Evolutionary conservation across 2,888 invertebrate species (phyloP).

Genomic region (Trimorus sp.): DNA sequence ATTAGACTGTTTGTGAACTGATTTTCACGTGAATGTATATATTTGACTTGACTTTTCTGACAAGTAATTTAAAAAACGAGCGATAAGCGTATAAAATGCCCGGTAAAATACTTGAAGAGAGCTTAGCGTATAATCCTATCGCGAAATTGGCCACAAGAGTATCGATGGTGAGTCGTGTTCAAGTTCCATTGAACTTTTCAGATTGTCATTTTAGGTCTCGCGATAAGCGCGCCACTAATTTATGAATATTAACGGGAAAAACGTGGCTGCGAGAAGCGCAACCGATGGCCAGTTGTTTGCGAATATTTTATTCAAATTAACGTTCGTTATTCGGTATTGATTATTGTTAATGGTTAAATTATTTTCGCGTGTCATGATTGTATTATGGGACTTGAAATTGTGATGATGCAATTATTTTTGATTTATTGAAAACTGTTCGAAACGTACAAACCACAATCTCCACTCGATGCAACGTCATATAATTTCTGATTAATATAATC

Average conservation of each 20-base stretch:
- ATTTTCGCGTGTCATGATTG: background rate
- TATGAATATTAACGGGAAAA: conserved; percentile 22
- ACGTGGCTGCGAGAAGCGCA: no score
- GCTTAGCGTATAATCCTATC: conserved; percentile 57
- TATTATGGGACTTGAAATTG: no score
- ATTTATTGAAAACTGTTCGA: background rate
- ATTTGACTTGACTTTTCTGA: conserved; percentile 47
- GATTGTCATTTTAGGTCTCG: conserved; percentile 56
- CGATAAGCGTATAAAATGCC: conserved; percentile 46
- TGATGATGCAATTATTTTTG: no score
- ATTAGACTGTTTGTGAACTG: no score
- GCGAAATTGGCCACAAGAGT: conserved; percentile 56
- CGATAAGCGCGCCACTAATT: conserved; percentile 50
- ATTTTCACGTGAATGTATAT: background rate
- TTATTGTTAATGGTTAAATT: background rate
- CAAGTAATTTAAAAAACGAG: conserved; percentile 53
- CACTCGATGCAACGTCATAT: background rate
- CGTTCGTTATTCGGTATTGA: no score
- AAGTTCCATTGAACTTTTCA: conserved; percentile 63
- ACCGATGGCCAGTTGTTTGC: background rate
- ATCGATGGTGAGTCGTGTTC: conserved; percentile 59
- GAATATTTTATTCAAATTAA: conserved; percentile 4
- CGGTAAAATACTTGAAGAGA: conserved; percentile 47
- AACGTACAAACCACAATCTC: background rate
- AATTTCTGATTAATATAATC: conserved; percentile 29